Base-by-base conservation (phyloP, 53 echinoderm and acorn worm species). In the Stichopus horrens region DNA sequence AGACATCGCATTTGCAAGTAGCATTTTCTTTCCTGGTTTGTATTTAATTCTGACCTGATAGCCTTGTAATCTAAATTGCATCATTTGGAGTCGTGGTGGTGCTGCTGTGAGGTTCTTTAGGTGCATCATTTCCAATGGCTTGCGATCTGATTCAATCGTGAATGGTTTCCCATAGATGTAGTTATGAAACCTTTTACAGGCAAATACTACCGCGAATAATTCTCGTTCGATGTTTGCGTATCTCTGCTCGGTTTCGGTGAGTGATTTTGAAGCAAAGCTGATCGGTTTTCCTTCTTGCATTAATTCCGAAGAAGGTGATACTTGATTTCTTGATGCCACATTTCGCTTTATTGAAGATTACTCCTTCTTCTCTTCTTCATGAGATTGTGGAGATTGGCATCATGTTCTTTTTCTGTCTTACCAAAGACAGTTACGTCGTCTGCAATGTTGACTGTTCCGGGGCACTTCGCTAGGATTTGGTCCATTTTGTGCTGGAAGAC, bases 51-150 rank as follows among this genome's bases (percentile, higher is more conserved):
- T 77, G 14, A 92, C 55, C 57, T 96, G 92, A 55, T 96, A 93
- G 1, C 88, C 90, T 75, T 94, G 92, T 0, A 93, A 52, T 21
- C 92, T 23, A 4, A 94, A 80, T 4, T 92, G 88, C 23, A 89
- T 22, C 21, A 92, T 53, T 52, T 94, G 94, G 21, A 94, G 88
- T 74, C 95, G 86, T 76, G 92, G 84, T 16, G 93, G 96, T 51
- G 92, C 96, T 57, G 83, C 73, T 51, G 52, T 86, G 1, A 95
- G 65, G 80, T 94, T 92, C 82, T 95, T 95, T 19, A 84, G 76
- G 55, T 88, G 79, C 5, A 96, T 96, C 88, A 90, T 91, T 82
- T 96, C 93, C 7, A 94, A 74, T 7, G 96, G 96, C 83, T 94
- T 94, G 75, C 94, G 94, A 37, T 96, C 96, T 2, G 92, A 86